Percentiles rank a stretch among this genome's conserved stretches.
These are phyloP conservation scores for Syrphus vitripennis DNA, from an alignment of 2,888 invertebrate species.

Conservation along the genomic window DNA sequence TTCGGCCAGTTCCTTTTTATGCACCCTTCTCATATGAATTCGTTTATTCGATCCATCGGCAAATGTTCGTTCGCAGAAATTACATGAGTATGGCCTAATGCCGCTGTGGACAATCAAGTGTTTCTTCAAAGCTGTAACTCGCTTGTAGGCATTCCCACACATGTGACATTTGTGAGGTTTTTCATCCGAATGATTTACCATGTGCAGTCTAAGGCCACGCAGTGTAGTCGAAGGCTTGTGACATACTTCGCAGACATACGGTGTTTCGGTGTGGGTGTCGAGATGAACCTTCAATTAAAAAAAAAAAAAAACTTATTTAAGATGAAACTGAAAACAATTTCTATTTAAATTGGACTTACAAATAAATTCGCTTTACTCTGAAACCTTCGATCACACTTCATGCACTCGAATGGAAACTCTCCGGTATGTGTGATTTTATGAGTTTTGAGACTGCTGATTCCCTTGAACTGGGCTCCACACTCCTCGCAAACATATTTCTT, in stretches of 20 bases:
- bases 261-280: constrained; percentile 67
- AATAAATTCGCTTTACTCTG: constrained; percentile 60
- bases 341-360: constrained; percentile 17
- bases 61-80: constrained; percentile 62
- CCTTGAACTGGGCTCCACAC: constrained; percentile 59
- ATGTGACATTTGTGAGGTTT: constrained; percentile 56
- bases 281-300: constrained; percentile 48
- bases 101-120: constrained; percentile 74
- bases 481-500: constrained; percentile 66
- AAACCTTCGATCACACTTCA: constrained; percentile 57
- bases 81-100: constrained; percentile 77
- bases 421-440: constrained; percentile 61
- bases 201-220: constrained; percentile 56
- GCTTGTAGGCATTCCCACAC: constrained; percentile 59
- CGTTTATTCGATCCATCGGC: constrained; percentile 64
- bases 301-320: not conserved
- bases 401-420: constrained; percentile 54
- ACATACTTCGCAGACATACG: constrained; percentile 57
- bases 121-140: constrained; percentile 61
- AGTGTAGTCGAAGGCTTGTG: constrained; percentile 51
- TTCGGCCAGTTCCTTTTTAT: constrained; percentile 65
- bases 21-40: constrained; percentile 63
- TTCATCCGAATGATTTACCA: constrained; percentile 64
- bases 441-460: constrained; percentile 56
- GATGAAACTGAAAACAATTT: not conserved